Percentiles rank a stretch among this genome's conserved stretches.
phyloP scores from a whole-genome alignment of 64 coral and sea anemone genomes.

The Montipora efflorescens region DNA sequence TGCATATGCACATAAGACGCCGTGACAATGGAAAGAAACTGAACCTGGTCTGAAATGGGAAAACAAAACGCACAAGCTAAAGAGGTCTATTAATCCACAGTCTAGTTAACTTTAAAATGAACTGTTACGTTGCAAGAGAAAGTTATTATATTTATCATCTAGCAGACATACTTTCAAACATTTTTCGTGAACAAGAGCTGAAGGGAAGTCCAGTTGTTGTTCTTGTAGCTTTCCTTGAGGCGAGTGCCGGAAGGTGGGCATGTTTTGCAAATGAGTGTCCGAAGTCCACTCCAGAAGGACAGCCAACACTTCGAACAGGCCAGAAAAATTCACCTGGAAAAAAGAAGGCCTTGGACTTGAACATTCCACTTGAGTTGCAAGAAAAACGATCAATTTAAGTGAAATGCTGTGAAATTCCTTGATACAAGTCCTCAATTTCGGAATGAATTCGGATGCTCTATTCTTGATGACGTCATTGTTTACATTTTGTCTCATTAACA shows the following conservation, averaged over 20 bases:
- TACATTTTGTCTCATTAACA: too few species aligned
- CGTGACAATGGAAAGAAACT: too few species aligned
- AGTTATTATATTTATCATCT: not conserved
- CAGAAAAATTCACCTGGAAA: conserved; percentile 86
- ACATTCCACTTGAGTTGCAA: not conserved
- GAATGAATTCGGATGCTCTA: too few species aligned
- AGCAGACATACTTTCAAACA: conserved; percentile 80
- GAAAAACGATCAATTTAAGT: not conserved
- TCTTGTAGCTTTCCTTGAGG: conserved; percentile 72
- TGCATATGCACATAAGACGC: too few species aligned
- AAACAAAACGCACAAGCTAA: too few species aligned
- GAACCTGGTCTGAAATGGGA: too few species aligned
- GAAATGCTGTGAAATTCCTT: too few species aligned
- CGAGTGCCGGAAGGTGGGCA: conserved; percentile 82
- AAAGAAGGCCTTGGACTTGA: not conserved
- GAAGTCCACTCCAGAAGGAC: conserved; percentile 90
- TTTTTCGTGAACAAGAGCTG: conserved; percentile 88
- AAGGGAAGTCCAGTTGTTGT: conserved; percentile 82
- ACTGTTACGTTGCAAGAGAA: not conserved
- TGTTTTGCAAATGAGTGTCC: conserved; percentile 79
- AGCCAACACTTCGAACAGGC: conserved; percentile 79
- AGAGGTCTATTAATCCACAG: too few species aligned
- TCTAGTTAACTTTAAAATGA: not conserved
- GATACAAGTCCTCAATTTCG: too few species aligned
- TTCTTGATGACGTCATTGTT: too few species aligned